phyloP scores from a whole-genome alignment of 2,888 invertebrate genomes.

The Ctena decussata region DNA sequence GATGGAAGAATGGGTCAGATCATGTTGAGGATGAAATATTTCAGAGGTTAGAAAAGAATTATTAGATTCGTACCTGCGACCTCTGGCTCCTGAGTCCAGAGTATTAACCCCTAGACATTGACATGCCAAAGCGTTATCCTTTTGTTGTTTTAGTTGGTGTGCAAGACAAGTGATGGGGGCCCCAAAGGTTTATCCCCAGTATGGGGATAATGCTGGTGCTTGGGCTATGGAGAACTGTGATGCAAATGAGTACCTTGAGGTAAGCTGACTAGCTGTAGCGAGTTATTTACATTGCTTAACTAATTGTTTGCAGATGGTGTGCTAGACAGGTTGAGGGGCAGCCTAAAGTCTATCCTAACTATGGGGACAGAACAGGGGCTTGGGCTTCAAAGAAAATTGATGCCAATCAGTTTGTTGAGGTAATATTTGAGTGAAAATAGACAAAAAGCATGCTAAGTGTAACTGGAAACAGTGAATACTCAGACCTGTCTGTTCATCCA shows the following conservation, averaged over 20 bases:
- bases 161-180: conserved; percentile 74
- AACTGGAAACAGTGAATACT: too few species aligned
- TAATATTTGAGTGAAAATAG: conserved; percentile 49
- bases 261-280: conserved; percentile 35
- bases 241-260: conserved; percentile 75
- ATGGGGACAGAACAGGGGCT: conserved; percentile 78
- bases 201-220: conserved; percentile 78
- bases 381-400: conserved; percentile 74
- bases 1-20: too few species aligned
- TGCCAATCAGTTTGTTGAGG: conserved; percentile 76
- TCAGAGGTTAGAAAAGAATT: too few species aligned
- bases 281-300: background rate
- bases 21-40: too few species aligned
- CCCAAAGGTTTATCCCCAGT: conserved; percentile 78
- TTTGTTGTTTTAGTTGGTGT: conserved; percentile 71
- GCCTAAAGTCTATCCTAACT: conserved; percentile 78
- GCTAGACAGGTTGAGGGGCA: conserved; percentile 72
- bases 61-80: too few species aligned
- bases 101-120: too few species aligned
- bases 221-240: conserved; percentile 73
- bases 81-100: too few species aligned
- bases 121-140: too few species aligned
- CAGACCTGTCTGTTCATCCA: too few species aligned
- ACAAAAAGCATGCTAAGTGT: too few species aligned
- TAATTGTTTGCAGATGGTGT: conserved; percentile 75